phyloP scores from a whole-genome alignment of 2,888 invertebrate species.

The Drosophila colorata region DNA sequence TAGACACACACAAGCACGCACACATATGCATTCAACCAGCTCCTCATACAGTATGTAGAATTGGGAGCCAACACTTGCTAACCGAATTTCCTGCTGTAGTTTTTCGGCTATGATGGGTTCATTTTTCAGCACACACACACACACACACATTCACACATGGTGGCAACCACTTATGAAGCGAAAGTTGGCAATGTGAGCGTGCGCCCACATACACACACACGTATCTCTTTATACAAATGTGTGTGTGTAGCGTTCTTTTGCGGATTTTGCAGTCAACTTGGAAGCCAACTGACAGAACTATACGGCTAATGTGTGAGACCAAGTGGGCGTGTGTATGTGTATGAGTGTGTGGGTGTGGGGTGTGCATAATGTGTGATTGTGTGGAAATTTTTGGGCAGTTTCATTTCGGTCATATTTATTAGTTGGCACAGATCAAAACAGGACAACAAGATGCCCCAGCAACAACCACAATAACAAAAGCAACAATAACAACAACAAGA shows the following conservation, averaged over 20 bases:
- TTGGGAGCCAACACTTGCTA: conserved; percentile 79
- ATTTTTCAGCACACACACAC: conserved; percentile 68
- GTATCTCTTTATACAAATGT: conserved; percentile 13
- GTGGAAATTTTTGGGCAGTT: conserved; percentile 82
- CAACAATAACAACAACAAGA: conserved; percentile 23
- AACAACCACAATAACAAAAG: conserved; percentile 23
- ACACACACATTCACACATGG: conserved; percentile 40
- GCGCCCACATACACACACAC: conserved; percentile 45
- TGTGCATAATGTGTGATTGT: conserved; percentile 76
- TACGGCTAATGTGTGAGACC: conserved; percentile 74
- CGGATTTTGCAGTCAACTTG: conserved; percentile 80
- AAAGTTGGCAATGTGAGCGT: conserved; percentile 58
- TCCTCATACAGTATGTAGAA: conserved; percentile 31
- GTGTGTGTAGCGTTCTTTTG: conserved; percentile 77
- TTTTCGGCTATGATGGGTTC: conserved; percentile 81
- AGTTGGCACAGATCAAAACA: conserved; percentile 81
- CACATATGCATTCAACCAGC: conserved; percentile 17
- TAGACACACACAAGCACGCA: conserved; percentile 17
- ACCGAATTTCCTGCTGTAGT: conserved; percentile 81
- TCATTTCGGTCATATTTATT: conserved; percentile 84
- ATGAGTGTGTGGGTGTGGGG: conserved; percentile 38
- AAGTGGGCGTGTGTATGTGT: conserved; percentile 38
- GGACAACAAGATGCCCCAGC: conserved; percentile 67
- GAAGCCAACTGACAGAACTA: conserved; percentile 79
- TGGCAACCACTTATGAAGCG: conserved; percentile 76